Conservation (phyloP, 2,797 vertebrate species). For the Pangasius djambal region DNA sequence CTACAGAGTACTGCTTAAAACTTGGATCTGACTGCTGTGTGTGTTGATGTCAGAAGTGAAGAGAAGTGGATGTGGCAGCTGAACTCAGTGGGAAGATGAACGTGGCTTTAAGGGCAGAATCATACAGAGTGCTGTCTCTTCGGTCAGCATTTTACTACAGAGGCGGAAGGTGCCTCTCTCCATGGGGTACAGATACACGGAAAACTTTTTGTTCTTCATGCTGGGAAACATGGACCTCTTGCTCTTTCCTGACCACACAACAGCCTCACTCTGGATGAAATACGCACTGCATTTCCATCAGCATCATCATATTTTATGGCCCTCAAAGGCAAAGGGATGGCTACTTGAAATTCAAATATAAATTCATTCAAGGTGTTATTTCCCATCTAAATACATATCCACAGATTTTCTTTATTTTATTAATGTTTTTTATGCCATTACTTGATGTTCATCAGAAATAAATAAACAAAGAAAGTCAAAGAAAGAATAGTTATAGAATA, state of each 20-base stretch:
- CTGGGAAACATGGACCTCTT: conserved; percentile 47
- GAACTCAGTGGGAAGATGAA: conserved; percentile 38
- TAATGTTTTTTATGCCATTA: not conserved
- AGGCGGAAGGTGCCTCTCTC: conserved; percentile 56
- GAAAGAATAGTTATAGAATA: not conserved
- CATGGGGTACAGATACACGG: conserved; percentile 42
- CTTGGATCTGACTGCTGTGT: not conserved
- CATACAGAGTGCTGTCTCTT: conserved; percentile 52
- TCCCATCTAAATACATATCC: not conserved
- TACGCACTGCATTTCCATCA: conserved; percentile 42
- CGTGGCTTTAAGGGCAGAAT: conserved; percentile 41
- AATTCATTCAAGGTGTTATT: not conserved
- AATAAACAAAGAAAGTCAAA: not conserved
- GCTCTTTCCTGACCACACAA: conserved; percentile 39
- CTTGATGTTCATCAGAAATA: not conserved
- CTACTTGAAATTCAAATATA: not conserved
- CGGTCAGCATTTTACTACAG: conserved; percentile 65
- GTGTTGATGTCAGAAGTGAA: conserved; percentile 9
- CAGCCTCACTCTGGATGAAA: conserved; percentile 23
- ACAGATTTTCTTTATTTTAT: conserved; percentile 12
- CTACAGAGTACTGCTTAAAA: not conserved
- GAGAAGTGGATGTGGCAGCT: conserved; percentile 24
- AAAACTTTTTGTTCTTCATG: conserved; percentile 39
- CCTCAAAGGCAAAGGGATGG: not conserved
- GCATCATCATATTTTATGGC: not conserved